Conservation (phyloP, 2,888 invertebrate genomes). For the Operophtera brumata region DNA sequence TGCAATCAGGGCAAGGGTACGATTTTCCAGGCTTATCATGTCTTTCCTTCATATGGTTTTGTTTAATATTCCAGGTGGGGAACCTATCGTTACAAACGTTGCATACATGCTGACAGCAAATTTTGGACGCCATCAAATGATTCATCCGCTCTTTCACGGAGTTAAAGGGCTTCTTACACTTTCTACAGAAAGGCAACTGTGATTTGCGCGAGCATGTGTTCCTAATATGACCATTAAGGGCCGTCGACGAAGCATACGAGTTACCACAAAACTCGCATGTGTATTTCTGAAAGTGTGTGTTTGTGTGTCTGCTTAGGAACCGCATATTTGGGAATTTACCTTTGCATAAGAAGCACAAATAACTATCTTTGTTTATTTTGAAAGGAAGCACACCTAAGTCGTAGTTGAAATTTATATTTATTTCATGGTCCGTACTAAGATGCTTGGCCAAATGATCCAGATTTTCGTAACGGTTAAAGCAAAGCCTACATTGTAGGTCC, state of each 20-base stretch:
- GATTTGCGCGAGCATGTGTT: conserved; percentile 37
- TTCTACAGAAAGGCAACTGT: conserved; percentile 38
- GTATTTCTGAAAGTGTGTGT: conserved; percentile 46
- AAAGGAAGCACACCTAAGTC: conserved; percentile 50
- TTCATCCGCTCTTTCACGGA: conserved; percentile 40
- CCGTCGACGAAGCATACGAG: conserved; percentile 39
- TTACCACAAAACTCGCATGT: conserved; percentile 55
- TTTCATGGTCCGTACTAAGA: conserved; percentile 40
- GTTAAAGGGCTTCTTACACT: conserved; percentile 44
- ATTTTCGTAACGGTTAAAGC: conserved; percentile 33
- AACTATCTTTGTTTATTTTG: conserved; percentile 39
- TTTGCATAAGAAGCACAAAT: conserved; percentile 44
- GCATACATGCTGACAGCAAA: conserved; percentile 48
- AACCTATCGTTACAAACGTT: conserved; percentile 44
- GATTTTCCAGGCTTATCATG: conserved; percentile 38
- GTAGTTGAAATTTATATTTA: conserved; percentile 37
- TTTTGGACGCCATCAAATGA: conserved; percentile 37
- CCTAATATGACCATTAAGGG: conserved; percentile 41
- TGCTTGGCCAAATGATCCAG: conserved; percentile 44
- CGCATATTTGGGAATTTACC: conserved; percentile 44
- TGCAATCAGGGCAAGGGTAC: conserved; percentile 48
- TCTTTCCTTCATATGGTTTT: conserved; percentile 39
- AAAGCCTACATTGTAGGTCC: conserved; percentile 47
- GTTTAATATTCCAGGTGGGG: conserved; percentile 40
- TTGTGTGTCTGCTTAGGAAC: conserved; percentile 48